These are phyloP conservation scores for Lepilemur septentrionalis DNA, from an alignment of 2,797 vertebrate genomes.

Conservation along the genomic window DNA sequence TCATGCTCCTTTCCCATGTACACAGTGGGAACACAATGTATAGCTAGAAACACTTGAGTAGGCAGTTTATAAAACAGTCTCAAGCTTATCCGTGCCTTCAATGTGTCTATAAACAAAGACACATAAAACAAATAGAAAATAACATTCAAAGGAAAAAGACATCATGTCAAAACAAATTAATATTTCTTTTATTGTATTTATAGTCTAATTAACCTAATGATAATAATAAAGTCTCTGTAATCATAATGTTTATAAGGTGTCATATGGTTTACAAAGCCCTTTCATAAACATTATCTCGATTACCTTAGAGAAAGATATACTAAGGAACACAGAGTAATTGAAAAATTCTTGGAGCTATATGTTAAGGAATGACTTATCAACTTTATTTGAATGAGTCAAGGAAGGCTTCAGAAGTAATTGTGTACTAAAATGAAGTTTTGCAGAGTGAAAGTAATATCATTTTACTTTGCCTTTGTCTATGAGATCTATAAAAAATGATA, in stretches of 20 bases:
- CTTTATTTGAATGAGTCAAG: slow-evolving; percentile 39
- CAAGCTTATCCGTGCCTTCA: neutral
- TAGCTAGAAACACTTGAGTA: neutral
- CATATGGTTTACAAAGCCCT: neutral
- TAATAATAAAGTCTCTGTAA: neutral
- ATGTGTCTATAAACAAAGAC: neutral
- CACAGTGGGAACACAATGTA: neutral
- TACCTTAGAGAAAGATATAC: neutral
- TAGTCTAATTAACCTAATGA: slow-evolving; percentile 16
- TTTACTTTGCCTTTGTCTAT: slow-evolving; percentile 30
- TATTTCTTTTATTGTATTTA: slow-evolving; percentile 10
- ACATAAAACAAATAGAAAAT: neutral
- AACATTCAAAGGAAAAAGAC: slow-evolving; percentile 1
- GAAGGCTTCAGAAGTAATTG: neutral
- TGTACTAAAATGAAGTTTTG: slow-evolving; percentile 34
- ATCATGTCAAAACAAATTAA: neutral
- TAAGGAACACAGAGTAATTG: neutral
- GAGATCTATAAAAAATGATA: neutral
- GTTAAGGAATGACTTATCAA: slow-evolving; percentile 13
- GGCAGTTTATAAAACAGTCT: neutral
- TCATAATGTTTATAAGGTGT: neutral
- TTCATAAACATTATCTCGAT: neutral
- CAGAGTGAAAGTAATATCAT: slow-evolving; percentile 3
- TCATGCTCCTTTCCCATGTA: neutral
- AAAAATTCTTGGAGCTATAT: neutral